A percentile compares a stretch with the other conserved stretches of the same genome.
phyloP scores from a whole-genome alignment of 2,797 vertebrate species.

The Luscinia megarhynchos region DNA sequence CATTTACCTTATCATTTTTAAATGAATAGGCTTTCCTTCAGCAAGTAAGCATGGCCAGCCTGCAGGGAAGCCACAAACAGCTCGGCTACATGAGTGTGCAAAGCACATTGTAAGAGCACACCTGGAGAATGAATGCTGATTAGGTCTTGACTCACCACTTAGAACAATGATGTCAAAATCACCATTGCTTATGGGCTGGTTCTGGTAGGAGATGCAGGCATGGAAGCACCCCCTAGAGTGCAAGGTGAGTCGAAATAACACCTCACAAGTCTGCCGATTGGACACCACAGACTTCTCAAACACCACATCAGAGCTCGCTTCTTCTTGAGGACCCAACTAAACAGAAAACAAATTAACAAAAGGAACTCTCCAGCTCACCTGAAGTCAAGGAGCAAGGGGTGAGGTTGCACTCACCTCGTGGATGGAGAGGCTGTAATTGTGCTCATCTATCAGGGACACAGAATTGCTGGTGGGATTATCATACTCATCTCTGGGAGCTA shows the following conservation, averaged over 20 bases:
- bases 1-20: background rate
- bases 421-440: conserved; percentile 90
- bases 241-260: conserved; percentile 89
- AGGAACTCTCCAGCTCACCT: background rate
- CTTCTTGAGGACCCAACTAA: conserved; percentile 91
- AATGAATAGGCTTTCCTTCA: background rate
- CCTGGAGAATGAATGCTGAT: background rate
- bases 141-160: conserved; percentile 85
- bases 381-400: background rate
- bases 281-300: conserved; percentile 90
- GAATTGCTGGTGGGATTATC: conserved; percentile 97
- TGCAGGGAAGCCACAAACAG: background rate
- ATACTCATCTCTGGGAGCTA: conserved; percentile 96
- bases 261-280: conserved; percentile 90
- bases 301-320: conserved; percentile 85
- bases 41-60: background rate
- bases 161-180: conserved; percentile 99
- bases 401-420: conserved; percentile 84
- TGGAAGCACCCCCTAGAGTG: conserved; percentile 92
- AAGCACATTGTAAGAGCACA: background rate
- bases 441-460: conserved; percentile 88
- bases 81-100: background rate
- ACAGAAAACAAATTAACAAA: conserved; percentile 17
- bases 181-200: conserved; percentile 94
- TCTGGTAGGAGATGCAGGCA: conserved; percentile 91